These are phyloP conservation scores for Microtus oregoni DNA, from an alignment of 2,113 vertebrate species.

Conservation along the genomic window DNA sequence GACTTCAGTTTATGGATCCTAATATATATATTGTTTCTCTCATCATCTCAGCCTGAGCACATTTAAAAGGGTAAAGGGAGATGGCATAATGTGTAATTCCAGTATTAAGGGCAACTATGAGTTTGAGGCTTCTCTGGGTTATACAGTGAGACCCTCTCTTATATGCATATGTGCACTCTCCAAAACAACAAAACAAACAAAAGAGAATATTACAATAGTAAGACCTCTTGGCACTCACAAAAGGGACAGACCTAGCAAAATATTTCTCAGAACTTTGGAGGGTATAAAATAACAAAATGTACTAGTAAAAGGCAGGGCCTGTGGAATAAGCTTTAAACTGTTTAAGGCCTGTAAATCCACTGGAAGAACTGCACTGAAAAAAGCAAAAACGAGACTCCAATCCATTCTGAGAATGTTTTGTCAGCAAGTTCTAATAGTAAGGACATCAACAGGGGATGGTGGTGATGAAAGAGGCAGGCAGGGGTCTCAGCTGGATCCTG, in stretches of 20 bases:
- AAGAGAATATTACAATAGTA: not conserved
- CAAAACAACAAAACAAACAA: not conserved
- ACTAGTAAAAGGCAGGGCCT: not conserved
- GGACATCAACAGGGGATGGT: slow-evolving; percentile 41
- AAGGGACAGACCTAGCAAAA: not conserved
- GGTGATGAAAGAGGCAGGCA: slow-evolving; percentile 75
- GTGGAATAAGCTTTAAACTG: slow-evolving; percentile 18
- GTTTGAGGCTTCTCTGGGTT: not conserved
- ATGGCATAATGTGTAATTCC: not conserved
- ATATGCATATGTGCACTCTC: not conserved
- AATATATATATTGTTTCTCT: not conserved
- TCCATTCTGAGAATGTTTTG: slow-evolving; percentile 42
- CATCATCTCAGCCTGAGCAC: not conserved
- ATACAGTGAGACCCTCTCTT: not conserved
- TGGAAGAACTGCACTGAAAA: not conserved
- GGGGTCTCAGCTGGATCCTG: slow-evolving; percentile 86
- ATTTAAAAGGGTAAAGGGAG: not conserved
- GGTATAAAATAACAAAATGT: not conserved
- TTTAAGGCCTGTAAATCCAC: not conserved
- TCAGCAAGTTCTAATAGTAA: slow-evolving; percentile 60
- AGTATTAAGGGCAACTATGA: not conserved
- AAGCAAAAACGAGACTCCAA: not conserved
- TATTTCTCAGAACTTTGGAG: not conserved
- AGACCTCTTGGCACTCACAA: not conserved
- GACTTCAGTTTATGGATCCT: slow-evolving; percentile 24